These are phyloP conservation scores for Drosophila azteca DNA, from an alignment of 1,140 invertebrate genomes.

Conservation along the genomic window DNA sequence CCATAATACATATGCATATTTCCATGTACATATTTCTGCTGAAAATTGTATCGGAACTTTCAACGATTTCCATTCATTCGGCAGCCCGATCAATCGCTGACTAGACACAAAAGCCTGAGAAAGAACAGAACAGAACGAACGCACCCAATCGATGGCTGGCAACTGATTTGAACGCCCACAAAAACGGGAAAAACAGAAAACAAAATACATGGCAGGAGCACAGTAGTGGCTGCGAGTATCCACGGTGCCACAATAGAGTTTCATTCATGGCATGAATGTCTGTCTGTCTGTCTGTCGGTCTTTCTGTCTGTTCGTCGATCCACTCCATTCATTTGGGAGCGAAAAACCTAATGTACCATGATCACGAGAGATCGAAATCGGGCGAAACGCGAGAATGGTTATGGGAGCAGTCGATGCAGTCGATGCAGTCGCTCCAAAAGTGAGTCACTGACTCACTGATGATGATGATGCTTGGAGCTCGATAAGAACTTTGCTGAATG, in stretches of 20 bases:
- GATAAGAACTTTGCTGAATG: conserved; percentile 1
- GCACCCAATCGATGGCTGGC: conserved; percentile 41
- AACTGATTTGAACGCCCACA: conserved; percentile 33
- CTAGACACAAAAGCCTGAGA: conserved; percentile 2
- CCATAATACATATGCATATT: no score
- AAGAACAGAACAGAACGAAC: conserved; percentile 14
- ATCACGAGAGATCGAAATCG: conserved; percentile 57
- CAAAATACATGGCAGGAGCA: conserved; percentile 1
- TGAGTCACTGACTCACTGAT: conserved; percentile 27
- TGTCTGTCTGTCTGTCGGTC: not conserved
- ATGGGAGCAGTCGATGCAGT: conserved; percentile 57
- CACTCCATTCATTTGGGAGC: conserved; percentile 29
- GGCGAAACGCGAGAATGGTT: conserved; percentile 30
- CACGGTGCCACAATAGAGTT: conserved; percentile 23
- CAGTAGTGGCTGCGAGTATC: not conserved
- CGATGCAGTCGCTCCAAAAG: conserved; percentile 12
- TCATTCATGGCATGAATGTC: conserved; percentile 18
- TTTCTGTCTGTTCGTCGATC: conserved; percentile 21
- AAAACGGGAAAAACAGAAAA: not conserved
- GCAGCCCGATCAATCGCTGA: not conserved
- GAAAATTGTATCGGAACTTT: no score
- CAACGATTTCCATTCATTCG: no score
- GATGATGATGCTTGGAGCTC: conserved; percentile 9
- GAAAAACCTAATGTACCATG: conserved; percentile 64
- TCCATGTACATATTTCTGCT: no score